A percentile compares a stretch with the other conserved stretches of the same genome.
Conservation (phyloP, 2,888 invertebrate species). For the Acrobasis repandana region DNA sequence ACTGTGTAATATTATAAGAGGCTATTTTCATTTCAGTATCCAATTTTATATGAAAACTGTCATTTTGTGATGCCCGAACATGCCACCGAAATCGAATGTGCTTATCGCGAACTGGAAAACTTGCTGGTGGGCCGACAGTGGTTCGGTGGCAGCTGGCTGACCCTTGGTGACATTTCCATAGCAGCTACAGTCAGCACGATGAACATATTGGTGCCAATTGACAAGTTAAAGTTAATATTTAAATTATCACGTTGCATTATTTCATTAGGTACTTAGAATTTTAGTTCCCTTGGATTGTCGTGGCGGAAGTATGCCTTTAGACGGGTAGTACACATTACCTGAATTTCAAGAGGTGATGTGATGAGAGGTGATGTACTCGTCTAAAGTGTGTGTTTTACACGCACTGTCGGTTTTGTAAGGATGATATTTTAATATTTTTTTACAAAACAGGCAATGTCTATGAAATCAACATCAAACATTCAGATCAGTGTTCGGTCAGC, state of each 20-base stretch:
- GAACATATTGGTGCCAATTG: conserved; percentile 56
- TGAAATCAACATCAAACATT: too few species aligned
- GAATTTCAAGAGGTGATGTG: too few species aligned
- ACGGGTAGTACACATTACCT: too few species aligned
- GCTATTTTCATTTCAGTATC: conserved; percentile 46
- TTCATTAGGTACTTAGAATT: neutral
- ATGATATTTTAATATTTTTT: too few species aligned
- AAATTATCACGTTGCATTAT: neutral
- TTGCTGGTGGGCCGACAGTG: conserved; percentile 49
- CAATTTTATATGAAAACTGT: conserved; percentile 60
- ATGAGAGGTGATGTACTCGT: too few species aligned
- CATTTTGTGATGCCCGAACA: conserved; percentile 58
- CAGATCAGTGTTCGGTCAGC: too few species aligned
- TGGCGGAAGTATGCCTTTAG: too few species aligned
- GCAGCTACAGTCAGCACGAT: conserved; percentile 60
- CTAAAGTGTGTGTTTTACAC: too few species aligned
- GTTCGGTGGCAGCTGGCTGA: conserved; percentile 53
- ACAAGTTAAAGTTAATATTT: conserved; percentile 45
- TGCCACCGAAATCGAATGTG: conserved; percentile 49
- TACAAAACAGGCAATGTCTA: too few species aligned
- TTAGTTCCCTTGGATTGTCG: too few species aligned
- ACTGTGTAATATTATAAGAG: too few species aligned
- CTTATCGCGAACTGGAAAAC: conserved; percentile 54
- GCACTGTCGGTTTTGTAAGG: too few species aligned
- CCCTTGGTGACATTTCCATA: conserved; percentile 56